These are phyloP conservation scores for Olivierus martensii DNA, from an alignment of 1,140 invertebrate species.

Conservation along the genomic window DNA sequence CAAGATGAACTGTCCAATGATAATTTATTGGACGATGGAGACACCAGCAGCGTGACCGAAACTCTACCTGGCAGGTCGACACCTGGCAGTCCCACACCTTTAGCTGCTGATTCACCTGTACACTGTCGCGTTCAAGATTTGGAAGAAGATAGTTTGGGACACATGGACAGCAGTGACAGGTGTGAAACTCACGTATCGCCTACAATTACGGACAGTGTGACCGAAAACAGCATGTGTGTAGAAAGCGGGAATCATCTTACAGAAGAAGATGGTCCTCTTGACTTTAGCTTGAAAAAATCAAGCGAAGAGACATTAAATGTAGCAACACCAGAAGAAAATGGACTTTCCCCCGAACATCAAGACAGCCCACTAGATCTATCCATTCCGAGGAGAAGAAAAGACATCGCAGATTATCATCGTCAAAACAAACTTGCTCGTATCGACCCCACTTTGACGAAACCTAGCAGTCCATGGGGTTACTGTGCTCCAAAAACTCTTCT, in stretches of 20 bases:
- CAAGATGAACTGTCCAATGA: no score
- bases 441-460: constrained; percentile 1
- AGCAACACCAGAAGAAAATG: not conserved
- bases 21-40: no score
- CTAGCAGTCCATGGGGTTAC: constrained; percentile 12
- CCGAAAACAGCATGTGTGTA: no score
- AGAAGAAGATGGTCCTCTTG: not conserved
- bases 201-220: no score
- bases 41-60: no score
- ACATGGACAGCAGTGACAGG: no score
- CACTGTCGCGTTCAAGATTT: no score
- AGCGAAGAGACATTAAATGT: constrained; percentile 43
- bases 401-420: not conserved
- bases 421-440: not conserved
- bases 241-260: not conserved
- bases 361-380: not conserved
- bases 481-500: constrained; percentile 24
- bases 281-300: not conserved
- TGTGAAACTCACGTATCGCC: no score
- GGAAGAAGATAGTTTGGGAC: no score
- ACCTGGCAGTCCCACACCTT: no score
- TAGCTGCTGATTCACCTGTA: no score
- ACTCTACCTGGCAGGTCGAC: no score
- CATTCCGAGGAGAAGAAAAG: not conserved
- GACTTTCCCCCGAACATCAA: not conserved